phyloP scores from a whole-genome alignment of 1,140 invertebrate species.

The Thrips palmi region DNA sequence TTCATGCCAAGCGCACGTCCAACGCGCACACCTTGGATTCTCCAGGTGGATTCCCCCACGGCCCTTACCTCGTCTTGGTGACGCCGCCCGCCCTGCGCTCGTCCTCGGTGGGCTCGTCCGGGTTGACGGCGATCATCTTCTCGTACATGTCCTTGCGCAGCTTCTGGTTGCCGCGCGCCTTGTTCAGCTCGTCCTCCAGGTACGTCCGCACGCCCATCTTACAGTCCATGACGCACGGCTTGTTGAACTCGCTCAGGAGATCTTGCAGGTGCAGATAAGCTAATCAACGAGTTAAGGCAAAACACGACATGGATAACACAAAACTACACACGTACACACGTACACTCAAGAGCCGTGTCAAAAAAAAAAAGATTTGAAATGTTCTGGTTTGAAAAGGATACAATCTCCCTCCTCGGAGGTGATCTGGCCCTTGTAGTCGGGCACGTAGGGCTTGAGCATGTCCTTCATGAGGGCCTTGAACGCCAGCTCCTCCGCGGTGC shows the following conservation, averaged over 20 bases:
- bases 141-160: slow-evolving; percentile 83
- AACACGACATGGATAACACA: no score
- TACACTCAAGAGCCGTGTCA: no score
- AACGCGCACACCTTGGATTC: no score
- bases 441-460: slow-evolving; percentile 68
- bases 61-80: slow-evolving; percentile 64
- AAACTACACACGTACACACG: no score
- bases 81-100: slow-evolving; percentile 77
- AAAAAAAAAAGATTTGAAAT: no score
- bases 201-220: slow-evolving; percentile 91
- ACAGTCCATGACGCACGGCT: slow-evolving; percentile 92
- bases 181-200: slow-evolving; percentile 82
- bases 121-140: slow-evolving; percentile 94
- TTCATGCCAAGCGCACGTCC: no score
- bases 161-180: slow-evolving; percentile 88
- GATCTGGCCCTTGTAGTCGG: slow-evolving; percentile 74
- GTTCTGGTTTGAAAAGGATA: slow-evolving; percentile 31
- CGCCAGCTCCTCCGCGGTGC: slow-evolving; percentile 71
- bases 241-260: slow-evolving; percentile 71
- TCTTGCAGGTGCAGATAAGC: slow-evolving; percentile 82
- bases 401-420: slow-evolving; percentile 60
- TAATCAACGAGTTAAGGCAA: no score
- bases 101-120: slow-evolving; percentile 72
- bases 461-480: slow-evolving; percentile 77
- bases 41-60: no score